Evolutionary conservation across 1,140 invertebrate genomes (phyloP).

Genomic region (Rhizoglyphus robini): DNA sequence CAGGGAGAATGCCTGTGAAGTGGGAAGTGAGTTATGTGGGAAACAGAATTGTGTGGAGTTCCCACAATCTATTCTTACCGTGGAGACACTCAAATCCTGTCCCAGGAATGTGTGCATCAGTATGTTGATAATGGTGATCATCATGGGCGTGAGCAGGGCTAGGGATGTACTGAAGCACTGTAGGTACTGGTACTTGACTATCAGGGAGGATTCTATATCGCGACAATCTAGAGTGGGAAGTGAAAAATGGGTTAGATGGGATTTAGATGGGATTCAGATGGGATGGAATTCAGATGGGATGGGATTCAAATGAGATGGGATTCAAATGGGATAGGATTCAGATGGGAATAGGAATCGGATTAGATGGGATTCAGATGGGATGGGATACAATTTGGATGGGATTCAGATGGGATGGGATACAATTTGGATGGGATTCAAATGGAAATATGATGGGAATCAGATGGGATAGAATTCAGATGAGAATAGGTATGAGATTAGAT

Average conservation of each 20-base stretch:
- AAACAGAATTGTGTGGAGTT: too few species aligned
- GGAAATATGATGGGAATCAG: too few species aligned
- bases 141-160: conserved; percentile 46
- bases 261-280: not conserved
- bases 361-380: not conserved
- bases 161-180: conserved; percentile 47
- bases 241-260: too few species aligned
- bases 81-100: conserved; percentile 43
- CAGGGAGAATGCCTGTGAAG: conserved; percentile 33
- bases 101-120: conserved; percentile 46
- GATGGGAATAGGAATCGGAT: too few species aligned
- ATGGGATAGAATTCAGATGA: too few species aligned
- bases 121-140: conserved; percentile 48
- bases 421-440: not conserved
- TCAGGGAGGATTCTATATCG: conserved; percentile 39
- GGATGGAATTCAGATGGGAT: not conserved
- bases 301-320: too few species aligned
- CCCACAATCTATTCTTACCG: conserved; percentile 43
- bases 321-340: too few species aligned
- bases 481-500: too few species aligned
- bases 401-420: not conserved
- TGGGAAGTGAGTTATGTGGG: too few species aligned
- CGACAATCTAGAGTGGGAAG: conserved; percentile 46
- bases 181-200: conserved; percentile 45
- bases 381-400: not conserved